These are phyloP conservation scores for Melanotaenia maccullochi DNA, from an alignment of 2,797 vertebrate genomes.

Conservation along the genomic window DNA sequence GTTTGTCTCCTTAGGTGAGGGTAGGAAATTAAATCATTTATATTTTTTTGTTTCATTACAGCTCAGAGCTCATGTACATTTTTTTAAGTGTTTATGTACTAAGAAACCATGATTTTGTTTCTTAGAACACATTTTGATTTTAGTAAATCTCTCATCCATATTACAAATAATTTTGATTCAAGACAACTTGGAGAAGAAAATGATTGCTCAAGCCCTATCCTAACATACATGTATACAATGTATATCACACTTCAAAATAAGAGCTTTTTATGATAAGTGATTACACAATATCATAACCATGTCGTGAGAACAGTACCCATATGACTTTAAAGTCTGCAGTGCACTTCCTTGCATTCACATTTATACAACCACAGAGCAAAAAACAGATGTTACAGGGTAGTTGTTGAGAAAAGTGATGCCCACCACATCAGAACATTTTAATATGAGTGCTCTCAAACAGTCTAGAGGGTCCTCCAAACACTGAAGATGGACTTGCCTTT, in stretches of 20 bases:
- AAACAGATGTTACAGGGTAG: neutral
- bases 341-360: neutral
- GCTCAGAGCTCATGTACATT: too few species aligned
- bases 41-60: too few species aligned
- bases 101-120: too few species aligned
- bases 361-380: neutral
- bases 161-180: too few species aligned
- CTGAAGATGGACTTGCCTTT: conserved; percentile 13
- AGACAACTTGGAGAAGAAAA: too few species aligned
- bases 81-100: too few species aligned
- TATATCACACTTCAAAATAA: conserved; percentile 4
- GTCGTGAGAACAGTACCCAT: neutral
- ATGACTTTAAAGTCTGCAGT: neutral
- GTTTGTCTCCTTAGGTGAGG: too few species aligned
- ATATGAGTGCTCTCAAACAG: conserved; percentile 14
- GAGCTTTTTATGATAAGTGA: neutral
- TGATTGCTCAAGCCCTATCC: too few species aligned
- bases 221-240: neutral
- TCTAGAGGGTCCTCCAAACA: neutral
- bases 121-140: too few species aligned
- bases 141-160: too few species aligned
- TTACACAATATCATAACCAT: neutral
- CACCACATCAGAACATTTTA: neutral
- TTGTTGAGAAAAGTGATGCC: neutral
- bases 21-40: too few species aligned